Percentiles rank a stretch among this genome's conserved stretches.
Conservation (phyloP, 2,113 vertebrate species). For the Empidonax traillii region DNA sequence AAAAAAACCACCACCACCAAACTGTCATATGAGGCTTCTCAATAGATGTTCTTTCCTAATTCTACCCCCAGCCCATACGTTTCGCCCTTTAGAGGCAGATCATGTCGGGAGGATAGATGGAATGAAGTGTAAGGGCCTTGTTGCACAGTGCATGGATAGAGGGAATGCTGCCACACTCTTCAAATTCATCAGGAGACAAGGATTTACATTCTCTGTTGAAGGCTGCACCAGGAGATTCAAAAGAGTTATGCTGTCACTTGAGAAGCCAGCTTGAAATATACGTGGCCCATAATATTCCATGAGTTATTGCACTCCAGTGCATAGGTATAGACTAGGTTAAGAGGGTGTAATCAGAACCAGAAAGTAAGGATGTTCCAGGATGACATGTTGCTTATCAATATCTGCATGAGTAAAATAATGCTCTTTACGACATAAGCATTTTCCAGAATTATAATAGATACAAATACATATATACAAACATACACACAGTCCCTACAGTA, state of each 20-base stretch:
- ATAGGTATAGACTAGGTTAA: conserved; percentile 49
- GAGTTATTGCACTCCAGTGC: conserved; percentile 50
- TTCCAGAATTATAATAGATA: background rate
- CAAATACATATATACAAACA: background rate
- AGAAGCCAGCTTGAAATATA: conserved; percentile 54
- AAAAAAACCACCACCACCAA: too few species aligned
- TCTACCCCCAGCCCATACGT: background rate
- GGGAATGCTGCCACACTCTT: background rate
- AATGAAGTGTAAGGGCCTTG: background rate
- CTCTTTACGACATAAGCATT: background rate
- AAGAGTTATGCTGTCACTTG: conserved; percentile 55
- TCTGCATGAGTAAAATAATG: background rate
- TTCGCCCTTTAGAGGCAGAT: background rate
- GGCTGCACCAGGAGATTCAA: conserved; percentile 14
- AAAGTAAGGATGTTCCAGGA: conserved; percentile 15
- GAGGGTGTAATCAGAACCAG: conserved; percentile 66
- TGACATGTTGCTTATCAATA: conserved; percentile 52
- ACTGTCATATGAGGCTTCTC: background rate
- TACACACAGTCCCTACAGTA: background rate
- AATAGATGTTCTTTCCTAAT: background rate
- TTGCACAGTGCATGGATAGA: background rate
- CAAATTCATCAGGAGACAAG: background rate
- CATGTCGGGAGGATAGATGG: background rate
- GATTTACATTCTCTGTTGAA: conserved; percentile 49
- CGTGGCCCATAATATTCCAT: background rate